Conservation (phyloP, 2,797 vertebrate species). For the Coccyzus lansbergi region DNA sequence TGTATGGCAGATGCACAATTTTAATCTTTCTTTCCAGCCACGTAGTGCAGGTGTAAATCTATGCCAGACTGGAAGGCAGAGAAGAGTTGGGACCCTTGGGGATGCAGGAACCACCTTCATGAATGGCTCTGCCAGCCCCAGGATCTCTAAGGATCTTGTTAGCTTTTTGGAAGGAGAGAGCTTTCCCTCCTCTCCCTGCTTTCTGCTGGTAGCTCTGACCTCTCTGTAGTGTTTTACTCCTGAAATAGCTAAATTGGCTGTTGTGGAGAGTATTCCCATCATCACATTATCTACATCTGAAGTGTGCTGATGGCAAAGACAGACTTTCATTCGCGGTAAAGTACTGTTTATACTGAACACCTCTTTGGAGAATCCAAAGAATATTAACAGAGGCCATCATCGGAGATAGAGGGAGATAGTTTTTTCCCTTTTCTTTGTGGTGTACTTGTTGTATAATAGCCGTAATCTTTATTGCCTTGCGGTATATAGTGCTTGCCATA, state of each 20-base stretch:
- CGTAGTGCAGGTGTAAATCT: background rate
- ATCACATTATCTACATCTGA: background rate
- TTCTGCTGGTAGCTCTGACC: background rate
- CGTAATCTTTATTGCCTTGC: conserved; percentile 26
- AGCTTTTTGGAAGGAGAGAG: background rate
- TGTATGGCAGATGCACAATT: background rate
- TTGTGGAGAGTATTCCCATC: background rate
- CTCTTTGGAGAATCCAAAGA: background rate
- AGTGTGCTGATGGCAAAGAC: background rate
- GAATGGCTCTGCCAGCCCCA: background rate
- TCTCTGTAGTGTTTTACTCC: background rate
- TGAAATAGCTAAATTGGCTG: background rate
- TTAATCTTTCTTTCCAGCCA: background rate
- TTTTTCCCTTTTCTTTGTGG: background rate
- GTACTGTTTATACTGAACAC: background rate
- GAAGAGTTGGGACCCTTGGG: background rate
- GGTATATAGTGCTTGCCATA: background rate
- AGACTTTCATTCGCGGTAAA: background rate
- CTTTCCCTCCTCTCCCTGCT: background rate
- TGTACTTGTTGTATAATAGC: background rate
- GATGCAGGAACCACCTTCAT: background rate
- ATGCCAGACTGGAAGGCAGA: background rate
- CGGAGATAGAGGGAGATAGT: background rate
- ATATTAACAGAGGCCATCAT: background rate
- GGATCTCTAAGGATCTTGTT: background rate